A percentile compares a stretch with the other conserved stretches of the same genome.
phyloP scores from a whole-genome alignment of 2,888 invertebrate genomes.

The Apamea anceps region DNA sequence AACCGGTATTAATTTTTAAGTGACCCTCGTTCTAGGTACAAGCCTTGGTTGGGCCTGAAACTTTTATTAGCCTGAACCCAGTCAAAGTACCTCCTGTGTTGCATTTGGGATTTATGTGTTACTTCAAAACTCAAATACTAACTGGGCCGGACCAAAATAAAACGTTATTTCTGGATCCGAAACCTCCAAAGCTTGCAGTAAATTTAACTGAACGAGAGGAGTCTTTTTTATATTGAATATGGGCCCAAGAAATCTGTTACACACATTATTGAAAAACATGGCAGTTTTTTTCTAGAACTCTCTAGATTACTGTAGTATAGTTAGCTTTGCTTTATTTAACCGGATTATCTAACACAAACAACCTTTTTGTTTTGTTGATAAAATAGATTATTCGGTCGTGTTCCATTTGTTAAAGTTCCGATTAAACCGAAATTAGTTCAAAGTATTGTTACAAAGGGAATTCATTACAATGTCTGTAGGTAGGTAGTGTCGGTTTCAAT shows the following conservation, averaged over 20 bases:
- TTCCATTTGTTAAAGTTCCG: background rate
- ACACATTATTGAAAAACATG: background rate
- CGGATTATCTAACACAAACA: background rate
- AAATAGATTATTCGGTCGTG: background rate
- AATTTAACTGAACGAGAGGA: background rate
- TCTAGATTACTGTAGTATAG: background rate
- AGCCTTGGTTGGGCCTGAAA: background rate
- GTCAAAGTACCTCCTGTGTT: background rate
- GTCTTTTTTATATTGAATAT: background rate
- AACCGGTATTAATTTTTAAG: constrained; percentile 4
- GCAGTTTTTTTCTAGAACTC: background rate
- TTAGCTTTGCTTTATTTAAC: background rate
- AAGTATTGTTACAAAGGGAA: constrained; percentile 20
- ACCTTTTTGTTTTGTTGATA: background rate
- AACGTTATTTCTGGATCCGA: background rate
- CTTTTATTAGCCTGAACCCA: constrained; percentile 11
- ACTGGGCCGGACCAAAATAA: background rate
- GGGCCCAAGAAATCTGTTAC: background rate
- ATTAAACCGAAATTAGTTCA: background rate
- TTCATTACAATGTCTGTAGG: constrained; percentile 7
- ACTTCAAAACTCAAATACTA: constrained; percentile 2
- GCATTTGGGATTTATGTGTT: background rate
- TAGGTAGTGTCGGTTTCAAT: background rate
- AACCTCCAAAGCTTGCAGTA: background rate
- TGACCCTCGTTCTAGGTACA: background rate